These are phyloP conservation scores for Melangyna quadrimaculata DNA, from an alignment of 2,888 invertebrate species.

Conservation along the genomic window DNA sequence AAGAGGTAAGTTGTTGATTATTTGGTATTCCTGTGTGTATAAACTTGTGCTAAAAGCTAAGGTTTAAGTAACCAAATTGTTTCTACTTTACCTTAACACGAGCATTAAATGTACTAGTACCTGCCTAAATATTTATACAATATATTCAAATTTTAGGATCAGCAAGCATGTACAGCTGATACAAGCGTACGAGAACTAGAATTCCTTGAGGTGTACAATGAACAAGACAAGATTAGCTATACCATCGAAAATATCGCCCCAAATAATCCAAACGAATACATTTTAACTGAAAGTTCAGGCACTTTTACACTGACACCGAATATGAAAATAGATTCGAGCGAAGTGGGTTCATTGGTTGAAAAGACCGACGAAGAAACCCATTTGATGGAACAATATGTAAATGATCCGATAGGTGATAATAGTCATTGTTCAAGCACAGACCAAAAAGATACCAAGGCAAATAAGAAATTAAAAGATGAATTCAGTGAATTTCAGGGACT, in stretches of 20 bases:
- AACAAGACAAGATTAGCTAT: conserved; percentile 79
- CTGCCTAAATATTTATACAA: neutral
- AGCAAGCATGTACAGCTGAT: conserved; percentile 68
- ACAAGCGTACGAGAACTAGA: conserved; percentile 75
- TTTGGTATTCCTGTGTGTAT: too few relatives aligned
- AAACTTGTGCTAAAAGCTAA: too few relatives aligned
- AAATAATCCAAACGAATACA: conserved; percentile 78
- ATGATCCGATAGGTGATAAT: conserved; percentile 62
- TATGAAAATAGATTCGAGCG: conserved; percentile 74
- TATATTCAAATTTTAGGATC: conserved; percentile 56
- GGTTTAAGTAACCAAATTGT: too few relatives aligned
- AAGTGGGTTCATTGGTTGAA: conserved; percentile 73
- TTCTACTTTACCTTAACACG: too few relatives aligned
- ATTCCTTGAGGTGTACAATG: conserved; percentile 79
- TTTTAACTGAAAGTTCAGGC: conserved; percentile 79
- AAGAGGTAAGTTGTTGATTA: conserved; percentile 48
- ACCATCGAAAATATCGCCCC: conserved; percentile 78
- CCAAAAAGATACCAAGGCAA: conserved; percentile 39
- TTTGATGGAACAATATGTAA: conserved; percentile 62
- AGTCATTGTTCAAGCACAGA: conserved; percentile 58
- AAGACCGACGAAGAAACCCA: conserved; percentile 74
- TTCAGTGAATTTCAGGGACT: conserved; percentile 66
- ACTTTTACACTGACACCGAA: conserved; percentile 78
- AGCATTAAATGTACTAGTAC: too few relatives aligned
- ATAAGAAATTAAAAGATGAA: conserved; percentile 61